Evolutionary conservation across 1,140 invertebrate species (phyloP).

Genomic region (Mycetomoellerius zeteki): DNA sequence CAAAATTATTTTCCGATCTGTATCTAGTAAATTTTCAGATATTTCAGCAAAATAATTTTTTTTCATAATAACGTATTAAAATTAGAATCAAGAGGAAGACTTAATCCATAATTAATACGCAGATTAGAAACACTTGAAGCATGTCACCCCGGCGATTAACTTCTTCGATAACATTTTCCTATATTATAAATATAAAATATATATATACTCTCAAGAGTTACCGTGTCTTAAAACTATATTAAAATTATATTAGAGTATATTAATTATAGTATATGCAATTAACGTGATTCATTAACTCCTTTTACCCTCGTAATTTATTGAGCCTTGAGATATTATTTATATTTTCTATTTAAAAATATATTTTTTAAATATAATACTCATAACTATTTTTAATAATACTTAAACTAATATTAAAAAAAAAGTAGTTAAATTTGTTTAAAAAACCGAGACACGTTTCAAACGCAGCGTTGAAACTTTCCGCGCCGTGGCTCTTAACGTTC

Average conservation of each 20-base stretch:
- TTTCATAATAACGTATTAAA: background rate
- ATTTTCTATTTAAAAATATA: background rate
- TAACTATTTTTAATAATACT: background rate
- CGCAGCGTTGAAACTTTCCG: background rate
- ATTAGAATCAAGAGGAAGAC: background rate
- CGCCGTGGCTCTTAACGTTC: background rate
- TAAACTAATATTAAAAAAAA: background rate
- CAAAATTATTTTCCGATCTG: too few relatives aligned
- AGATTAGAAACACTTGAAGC: background rate
- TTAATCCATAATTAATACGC: background rate
- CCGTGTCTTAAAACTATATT: too few relatives aligned
- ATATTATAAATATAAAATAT: too few relatives aligned
- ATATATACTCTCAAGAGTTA: too few relatives aligned
- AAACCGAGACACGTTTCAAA: background rate
- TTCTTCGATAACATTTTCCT: background rate
- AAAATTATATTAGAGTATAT: too few relatives aligned
- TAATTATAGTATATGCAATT: too few relatives aligned
- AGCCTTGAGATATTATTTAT: too few relatives aligned
- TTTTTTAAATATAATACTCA: background rate
- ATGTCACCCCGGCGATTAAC: background rate
- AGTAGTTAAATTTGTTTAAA: background rate
- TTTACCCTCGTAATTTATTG: too few relatives aligned
- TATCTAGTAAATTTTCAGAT: too few relatives aligned
- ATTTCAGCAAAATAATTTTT: too few relatives aligned
- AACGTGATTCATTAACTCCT: too few relatives aligned